phyloP scores from a whole-genome alignment of 2,888 invertebrate species.

The Troilus luridus region DNA sequence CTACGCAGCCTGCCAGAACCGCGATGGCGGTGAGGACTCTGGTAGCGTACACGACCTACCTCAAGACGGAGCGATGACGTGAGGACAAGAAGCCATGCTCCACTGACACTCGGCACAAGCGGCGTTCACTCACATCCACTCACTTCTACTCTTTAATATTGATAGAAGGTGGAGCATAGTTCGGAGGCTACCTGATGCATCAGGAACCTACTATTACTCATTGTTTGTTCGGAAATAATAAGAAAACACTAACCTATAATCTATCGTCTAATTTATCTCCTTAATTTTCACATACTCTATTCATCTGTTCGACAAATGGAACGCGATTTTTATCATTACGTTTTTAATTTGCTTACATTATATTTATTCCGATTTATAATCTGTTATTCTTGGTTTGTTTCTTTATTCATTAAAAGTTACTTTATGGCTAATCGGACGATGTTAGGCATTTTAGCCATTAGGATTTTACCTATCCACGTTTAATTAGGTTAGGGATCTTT shows the following conservation, averaged over 20 bases:
- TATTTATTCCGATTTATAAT: too few relatives aligned
- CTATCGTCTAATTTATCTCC: background rate
- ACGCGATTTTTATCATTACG: background rate
- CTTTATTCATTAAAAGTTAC: too few relatives aligned
- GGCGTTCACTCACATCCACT: background rate
- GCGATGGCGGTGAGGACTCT: background rate
- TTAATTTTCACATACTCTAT: background rate
- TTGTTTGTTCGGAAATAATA: background rate
- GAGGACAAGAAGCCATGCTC: background rate
- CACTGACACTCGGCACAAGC: background rate
- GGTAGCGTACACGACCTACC: background rate
- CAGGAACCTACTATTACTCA: too few relatives aligned
- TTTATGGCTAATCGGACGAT: too few relatives aligned
- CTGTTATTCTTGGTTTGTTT: too few relatives aligned
- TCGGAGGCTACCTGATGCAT: background rate
- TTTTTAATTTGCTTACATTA: background rate
- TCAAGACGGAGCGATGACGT: background rate
- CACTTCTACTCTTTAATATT: background rate
- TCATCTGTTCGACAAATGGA: background rate
- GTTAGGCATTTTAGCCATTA: too few relatives aligned
- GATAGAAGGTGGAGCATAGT: background rate
- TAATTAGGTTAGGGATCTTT: too few relatives aligned
- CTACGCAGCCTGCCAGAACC: background rate
- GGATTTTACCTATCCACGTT: too few relatives aligned
- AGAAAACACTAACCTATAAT: background rate